Conservation (phyloP, 2,113 vertebrate genomes). For the Prionailurus viverrinus region DNA sequence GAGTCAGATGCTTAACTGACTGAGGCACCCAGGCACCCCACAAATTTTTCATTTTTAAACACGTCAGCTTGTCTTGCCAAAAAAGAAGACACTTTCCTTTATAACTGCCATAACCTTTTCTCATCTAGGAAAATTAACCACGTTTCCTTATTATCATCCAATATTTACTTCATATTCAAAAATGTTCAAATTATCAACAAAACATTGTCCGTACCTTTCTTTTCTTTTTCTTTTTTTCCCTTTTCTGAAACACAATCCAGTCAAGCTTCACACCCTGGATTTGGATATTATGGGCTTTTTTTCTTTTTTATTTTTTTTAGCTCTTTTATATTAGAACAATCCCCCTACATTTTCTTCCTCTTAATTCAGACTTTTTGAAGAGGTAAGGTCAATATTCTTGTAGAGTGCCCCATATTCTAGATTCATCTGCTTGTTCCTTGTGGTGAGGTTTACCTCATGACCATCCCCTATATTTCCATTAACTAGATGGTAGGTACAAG, state of each 20-base stretch:
- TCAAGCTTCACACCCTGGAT: not conserved
- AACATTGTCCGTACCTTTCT: not conserved
- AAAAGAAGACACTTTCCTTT: not conserved
- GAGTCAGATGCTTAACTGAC: too few species aligned
- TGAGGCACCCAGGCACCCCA: too few species aligned
- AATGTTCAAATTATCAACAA: not conserved
- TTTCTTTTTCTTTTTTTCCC: not conserved
- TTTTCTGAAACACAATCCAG: not conserved
- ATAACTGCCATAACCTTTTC: not conserved
- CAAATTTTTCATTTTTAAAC: not conserved
- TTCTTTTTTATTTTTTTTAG: not conserved
- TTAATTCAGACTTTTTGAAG: not conserved
- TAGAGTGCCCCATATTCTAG: not conserved
- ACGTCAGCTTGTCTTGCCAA: not conserved
- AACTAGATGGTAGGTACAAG: not conserved
- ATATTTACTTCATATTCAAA: not conserved
- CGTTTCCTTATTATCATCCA: not conserved
- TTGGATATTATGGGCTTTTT: not conserved
- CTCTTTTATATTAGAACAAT: not conserved
- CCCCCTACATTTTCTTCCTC: not conserved
- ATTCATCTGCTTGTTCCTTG: not conserved
- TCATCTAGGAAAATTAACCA: not conserved
- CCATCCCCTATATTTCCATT: not conserved
- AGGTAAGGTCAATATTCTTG: not conserved
- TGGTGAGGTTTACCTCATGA: not conserved